Conservation (phyloP, 2,888 invertebrate genomes). For the Drosophila formosana region DNA sequence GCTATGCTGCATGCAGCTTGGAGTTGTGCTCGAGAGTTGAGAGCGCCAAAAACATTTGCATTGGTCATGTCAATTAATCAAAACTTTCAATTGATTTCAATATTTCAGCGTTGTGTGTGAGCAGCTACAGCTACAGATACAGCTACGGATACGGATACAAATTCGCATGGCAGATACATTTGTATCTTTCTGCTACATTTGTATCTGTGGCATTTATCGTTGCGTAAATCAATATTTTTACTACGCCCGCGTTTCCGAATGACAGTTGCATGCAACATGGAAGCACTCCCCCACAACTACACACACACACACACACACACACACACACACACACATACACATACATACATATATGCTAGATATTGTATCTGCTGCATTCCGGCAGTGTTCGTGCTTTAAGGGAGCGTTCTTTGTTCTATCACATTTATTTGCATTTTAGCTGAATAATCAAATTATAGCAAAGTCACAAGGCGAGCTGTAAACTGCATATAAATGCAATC, state of each 20-base stretch:
- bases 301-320: too few relatives aligned
- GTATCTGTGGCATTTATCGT: constrained; percentile 53
- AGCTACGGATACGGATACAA: not conserved
- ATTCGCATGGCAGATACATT: constrained; percentile 30
- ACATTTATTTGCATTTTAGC: too few relatives aligned
- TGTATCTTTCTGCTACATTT: constrained; percentile 42
- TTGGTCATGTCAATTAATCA: constrained; percentile 77
- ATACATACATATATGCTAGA: not conserved
- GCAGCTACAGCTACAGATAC: not conserved
- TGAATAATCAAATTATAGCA: not conserved
- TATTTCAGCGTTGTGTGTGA: constrained; percentile 49
- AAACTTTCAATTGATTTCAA: constrained; percentile 69
- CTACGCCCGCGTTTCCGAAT: constrained; percentile 44
- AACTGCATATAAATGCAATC: too few relatives aligned
- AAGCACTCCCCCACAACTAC: not conserved
- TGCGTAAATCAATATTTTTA: constrained; percentile 66
- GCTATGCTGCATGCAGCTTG: not conserved
- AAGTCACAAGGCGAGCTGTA: too few relatives aligned
- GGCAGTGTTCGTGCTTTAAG: not conserved
- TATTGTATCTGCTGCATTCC: constrained; percentile 12
- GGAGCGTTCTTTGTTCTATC: not conserved
- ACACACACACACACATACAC: constrained; percentile 1
- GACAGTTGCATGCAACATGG: constrained; percentile 24
- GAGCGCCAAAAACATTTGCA: constrained; percentile 71
- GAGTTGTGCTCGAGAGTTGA: constrained; percentile 31